Base-by-base conservation (phyloP, 2,888 invertebrate species). In the Ophion costatus region DNA sequence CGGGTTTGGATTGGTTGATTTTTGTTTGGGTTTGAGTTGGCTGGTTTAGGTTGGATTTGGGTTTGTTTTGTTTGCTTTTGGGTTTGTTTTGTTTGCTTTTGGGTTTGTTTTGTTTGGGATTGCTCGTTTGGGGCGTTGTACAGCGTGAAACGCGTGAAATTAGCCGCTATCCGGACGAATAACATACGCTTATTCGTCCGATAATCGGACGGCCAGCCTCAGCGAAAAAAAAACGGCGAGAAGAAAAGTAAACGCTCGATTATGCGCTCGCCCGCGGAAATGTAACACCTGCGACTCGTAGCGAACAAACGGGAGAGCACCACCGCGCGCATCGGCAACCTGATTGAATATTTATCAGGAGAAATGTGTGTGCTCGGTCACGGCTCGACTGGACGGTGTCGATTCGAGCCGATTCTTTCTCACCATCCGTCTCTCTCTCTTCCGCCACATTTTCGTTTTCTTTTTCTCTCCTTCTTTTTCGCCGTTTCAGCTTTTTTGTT, bases 291-390 rank as follows among this genome's bases (percentile, higher is more conserved):
- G 33, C 24, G 74, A 70, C 74, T 64, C 74, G 70, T 70, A 56
- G 42, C 73, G 76, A 33, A 76, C 70, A 42, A 75, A 33, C 64
- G 61, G 45, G 45, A 61, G 74, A 56, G 61, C 71, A 71, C 82
- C 66, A 59, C 22, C 64, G 79, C 66, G 79, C 66, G 33, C 38
- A 38, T 38, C 38, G 24, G 6, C 38, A 83, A 66, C 82, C 76
- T 57, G 75, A 73, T 82, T 87, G 87, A 87, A 87, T 87, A 87
- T 87, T 87, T 87, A 87, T 87, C 85, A 87, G 85, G 87, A 79
- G 87, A 87, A 87, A 87, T 87, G 87, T 85, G 67, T 61, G 69
- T 20, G 63, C 56, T 59, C 80, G 73, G 56, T 80, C 84, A 76
- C 79, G 80, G 66, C 51, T 85, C 63, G 79, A 79, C 80, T 64